Percentiles rank a stretch among this genome's conserved stretches.
Evolutionary conservation across 2,888 invertebrate species (phyloP).

Genomic region (Microplitis deprimator): DNA sequence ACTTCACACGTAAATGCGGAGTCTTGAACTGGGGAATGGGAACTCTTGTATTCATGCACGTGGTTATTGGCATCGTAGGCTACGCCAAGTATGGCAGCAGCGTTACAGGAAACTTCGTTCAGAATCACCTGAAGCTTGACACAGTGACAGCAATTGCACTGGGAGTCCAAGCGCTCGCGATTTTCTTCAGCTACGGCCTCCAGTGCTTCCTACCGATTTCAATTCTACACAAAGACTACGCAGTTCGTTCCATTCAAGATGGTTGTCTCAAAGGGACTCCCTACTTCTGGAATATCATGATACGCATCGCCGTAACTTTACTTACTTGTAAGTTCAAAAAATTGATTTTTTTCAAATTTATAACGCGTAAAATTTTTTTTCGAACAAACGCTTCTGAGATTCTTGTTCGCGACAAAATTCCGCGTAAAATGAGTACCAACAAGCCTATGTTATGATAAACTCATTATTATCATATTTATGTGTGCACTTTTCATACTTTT

Average conservation of each 20-base stretch:
- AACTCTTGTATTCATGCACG: conserved; percentile 50
- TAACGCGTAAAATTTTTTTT: too few relatives aligned
- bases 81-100: conserved; percentile 56
- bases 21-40: conserved; percentile 59
- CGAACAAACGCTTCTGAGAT: too few relatives aligned
- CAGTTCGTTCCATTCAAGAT: conserved; percentile 47
- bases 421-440: too few relatives aligned
- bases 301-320: conserved; percentile 54
- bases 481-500: too few relatives aligned
- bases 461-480: too few relatives aligned
- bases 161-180: conserved; percentile 53
- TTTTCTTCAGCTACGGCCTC: conserved; percentile 59
- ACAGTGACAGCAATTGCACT: conserved; percentile 49
- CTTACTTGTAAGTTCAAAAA: conserved; percentile 52
- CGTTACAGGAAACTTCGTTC: conserved; percentile 56
- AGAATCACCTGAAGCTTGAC: conserved; percentile 53
- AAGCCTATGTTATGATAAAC: too few relatives aligned
- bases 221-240: conserved; percentile 52
- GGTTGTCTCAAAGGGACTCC: conserved; percentile 47
- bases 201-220: conserved; percentile 59
- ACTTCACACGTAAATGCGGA: conserved; percentile 53
- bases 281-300: conserved; percentile 53
- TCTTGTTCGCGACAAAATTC: too few relatives aligned
- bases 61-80: conserved; percentile 52
- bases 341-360: neutral